These are phyloP conservation scores for Cotesia typhae DNA, from an alignment of 1,140 invertebrate genomes.

Conservation along the genomic window DNA sequence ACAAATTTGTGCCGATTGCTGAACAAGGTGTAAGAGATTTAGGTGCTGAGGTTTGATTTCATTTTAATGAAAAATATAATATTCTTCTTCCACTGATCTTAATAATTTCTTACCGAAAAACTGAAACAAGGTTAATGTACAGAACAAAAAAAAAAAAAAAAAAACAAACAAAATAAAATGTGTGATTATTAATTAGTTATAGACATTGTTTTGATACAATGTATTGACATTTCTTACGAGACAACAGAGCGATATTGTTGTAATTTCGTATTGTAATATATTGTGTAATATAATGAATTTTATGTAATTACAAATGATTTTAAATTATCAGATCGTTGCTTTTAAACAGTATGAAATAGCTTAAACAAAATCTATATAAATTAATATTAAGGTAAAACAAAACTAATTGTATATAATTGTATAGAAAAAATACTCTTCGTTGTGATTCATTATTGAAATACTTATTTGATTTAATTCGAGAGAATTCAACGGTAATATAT, in stretches of 20 bases:
- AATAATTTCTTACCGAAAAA: slow-evolving; percentile 20
- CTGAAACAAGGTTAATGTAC: slow-evolving; percentile 14
- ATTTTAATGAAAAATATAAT: slow-evolving; percentile 7
- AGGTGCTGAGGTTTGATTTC: slow-evolving; percentile 72
- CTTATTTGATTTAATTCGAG: slow-evolving; percentile 37
- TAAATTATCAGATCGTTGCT: slow-evolving; percentile 2
- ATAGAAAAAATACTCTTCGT: slow-evolving; percentile 30
- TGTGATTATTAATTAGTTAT: slow-evolving; percentile 14
- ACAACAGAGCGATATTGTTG: slow-evolving; percentile 17
- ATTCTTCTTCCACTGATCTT: slow-evolving; percentile 3
- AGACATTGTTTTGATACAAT: not conserved
- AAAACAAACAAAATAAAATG: slow-evolving; percentile 13
- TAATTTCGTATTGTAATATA: slow-evolving; percentile 49
- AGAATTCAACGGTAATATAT: slow-evolving; percentile 30
- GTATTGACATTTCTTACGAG: not conserved
- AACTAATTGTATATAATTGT: slow-evolving; percentile 28
- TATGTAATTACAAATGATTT: slow-evolving; percentile 15
- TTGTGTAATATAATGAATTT: slow-evolving; percentile 44
- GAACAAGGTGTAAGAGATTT: slow-evolving; percentile 86
- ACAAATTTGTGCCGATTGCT: slow-evolving; percentile 91
- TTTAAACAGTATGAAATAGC: not conserved
- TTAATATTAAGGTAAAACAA: not conserved
- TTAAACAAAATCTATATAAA: not conserved
- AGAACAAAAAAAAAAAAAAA: slow-evolving; percentile 19
- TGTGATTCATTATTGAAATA: slow-evolving; percentile 44